Evolutionary conservation across 1,140 invertebrate species (phyloP).

Genomic region (Gryon sp.): DNA sequence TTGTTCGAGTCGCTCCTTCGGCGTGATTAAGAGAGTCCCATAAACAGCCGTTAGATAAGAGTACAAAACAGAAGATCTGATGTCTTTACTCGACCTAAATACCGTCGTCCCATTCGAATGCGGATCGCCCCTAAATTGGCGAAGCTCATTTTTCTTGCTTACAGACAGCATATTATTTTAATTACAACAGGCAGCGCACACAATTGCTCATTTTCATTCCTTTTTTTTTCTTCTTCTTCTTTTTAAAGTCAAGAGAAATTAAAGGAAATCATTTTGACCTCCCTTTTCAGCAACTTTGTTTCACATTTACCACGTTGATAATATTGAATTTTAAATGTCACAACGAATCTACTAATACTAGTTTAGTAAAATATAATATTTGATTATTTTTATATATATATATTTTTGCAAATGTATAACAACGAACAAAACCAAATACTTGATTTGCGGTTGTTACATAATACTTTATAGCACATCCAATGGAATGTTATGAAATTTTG

Average conservation of each 20-base stretch:
- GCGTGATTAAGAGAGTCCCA: conserved; percentile 32
- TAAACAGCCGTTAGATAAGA: conserved; percentile 26
- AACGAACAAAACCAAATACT: background rate
- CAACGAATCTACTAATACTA: no score
- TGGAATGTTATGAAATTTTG: conserved; percentile 12
- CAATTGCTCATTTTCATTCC: conserved; percentile 18
- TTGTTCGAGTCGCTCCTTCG: conserved; percentile 11
- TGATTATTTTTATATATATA: no score
- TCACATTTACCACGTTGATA: no score
- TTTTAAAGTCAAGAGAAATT: no score
- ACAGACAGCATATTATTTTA: conserved; percentile 29
- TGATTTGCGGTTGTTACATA: background rate
- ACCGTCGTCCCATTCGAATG: conserved; percentile 19
- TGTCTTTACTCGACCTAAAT: conserved; percentile 33
- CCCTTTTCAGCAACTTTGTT: no score
- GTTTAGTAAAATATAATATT: no score
- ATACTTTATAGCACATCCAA: conserved; percentile 1
- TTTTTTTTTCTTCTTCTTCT: no score
- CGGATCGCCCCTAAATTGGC: conserved; percentile 20
- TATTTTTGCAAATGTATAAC: no score
- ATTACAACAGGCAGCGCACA: background rate
- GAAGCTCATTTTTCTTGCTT: conserved; percentile 22
- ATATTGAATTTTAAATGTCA: no score
- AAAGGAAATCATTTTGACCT: no score
- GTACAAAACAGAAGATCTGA: background rate